These are phyloP conservation scores for Diabrotica balteata DNA, from an alignment of 2,888 invertebrate species.

Conservation along the genomic window DNA sequence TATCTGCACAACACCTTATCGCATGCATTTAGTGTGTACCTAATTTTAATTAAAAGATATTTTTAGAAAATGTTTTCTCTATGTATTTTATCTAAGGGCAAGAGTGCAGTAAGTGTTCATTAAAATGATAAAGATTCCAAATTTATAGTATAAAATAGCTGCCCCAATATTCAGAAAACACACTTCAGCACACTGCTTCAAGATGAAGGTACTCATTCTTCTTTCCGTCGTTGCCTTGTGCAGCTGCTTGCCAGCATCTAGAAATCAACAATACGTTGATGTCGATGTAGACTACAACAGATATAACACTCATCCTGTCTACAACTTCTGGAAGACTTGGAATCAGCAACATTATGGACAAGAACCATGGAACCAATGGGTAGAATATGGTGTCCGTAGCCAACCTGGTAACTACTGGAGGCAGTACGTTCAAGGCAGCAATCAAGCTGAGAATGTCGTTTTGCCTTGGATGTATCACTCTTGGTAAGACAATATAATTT, in stretches of 20 bases:
- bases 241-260: background rate
- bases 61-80: no score
- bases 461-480: background rate
- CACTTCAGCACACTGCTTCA: slow-evolving; percentile 1
- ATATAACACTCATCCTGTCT: no score
- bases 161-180: background rate
- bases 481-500: background rate
- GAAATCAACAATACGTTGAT: no score
- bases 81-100: no score
- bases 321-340: background rate
- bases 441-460: background rate
- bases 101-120: slow-evolving; percentile 1
- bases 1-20: no score
- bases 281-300: no score
- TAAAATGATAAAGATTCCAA: slow-evolving; percentile 1
- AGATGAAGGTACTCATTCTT: slow-evolving; percentile 17
- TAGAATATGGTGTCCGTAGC: background rate
- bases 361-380: background rate
- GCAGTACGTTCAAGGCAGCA: no score
- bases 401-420: no score
- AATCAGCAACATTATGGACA: background rate
- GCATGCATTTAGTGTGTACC: no score
- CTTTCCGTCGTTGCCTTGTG: slow-evolving; percentile 11
- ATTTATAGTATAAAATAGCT: slow-evolving; percentile 6
- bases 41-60: no score